Evolutionary conservation across 2,888 invertebrate species (phyloP), one percentile per base, ranked within the genome.

Genomic region (Papilio gigon): DNA sequence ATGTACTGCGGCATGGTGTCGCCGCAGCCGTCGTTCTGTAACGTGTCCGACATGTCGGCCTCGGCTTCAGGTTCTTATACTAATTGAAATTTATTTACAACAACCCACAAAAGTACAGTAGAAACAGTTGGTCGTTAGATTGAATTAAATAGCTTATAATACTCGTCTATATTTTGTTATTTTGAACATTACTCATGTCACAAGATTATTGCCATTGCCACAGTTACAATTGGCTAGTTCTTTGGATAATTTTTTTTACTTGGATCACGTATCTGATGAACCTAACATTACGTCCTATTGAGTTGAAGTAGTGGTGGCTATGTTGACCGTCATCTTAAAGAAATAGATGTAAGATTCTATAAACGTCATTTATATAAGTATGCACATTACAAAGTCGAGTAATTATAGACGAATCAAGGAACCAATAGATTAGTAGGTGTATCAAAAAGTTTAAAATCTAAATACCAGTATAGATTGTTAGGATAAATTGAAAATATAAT

Each of bases 1-100:
- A 88, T 91, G 82, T 90, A 85, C 78, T 91, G 91, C 81, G 88
- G 88, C 67, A 87, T 91, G 88, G 84, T 87, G 77, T 92, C 92
- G 33, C 92, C 91, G 67, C 90, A 90, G 79, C 89, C 89, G 65
- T 89, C 91, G 73, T 90, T 85, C 80, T 90, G 90, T 86, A 91
- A 90, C 82, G 88, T 90, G 42, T 90, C 91, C 33, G 91, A 91
- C 72, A 82, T 91, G 70, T 88, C 89, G 12, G 86, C 90, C 12
- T 85, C 90, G 35, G 87, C 81, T 50, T 90, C 91, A 91, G 92
- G 92, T 92, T 67, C 40, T 60, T 42, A 65, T 61, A 27, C 0
- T n/a, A n/a, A n/a, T n/a, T n/a, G n/a, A n/a, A 56, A 17, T 17
- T 30, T 30, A 3, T 30, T 14, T 37, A 37, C 4, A 53, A 53